These are phyloP conservation scores for Empis livida DNA, from an alignment of 2,888 invertebrate species.

Conservation along the genomic window DNA sequence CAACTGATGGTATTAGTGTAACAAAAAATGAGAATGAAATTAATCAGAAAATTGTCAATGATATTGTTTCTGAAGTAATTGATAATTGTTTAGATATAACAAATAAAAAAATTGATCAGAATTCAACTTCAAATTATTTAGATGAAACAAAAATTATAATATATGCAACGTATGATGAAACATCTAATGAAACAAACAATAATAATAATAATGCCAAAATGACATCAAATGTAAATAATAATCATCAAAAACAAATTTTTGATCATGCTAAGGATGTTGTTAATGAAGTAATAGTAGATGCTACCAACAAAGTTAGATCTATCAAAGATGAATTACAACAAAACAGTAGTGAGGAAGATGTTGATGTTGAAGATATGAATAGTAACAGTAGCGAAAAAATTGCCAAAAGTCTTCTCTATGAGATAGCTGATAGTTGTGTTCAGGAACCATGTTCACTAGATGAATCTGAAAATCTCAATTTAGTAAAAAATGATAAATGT, in stretches of 20 bases:
- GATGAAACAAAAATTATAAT: slow-evolving; percentile 17
- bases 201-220: neutral
- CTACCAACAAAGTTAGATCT: slow-evolving; percentile 37
- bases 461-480: slow-evolving; percentile 13
- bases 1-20: slow-evolving; percentile 11
- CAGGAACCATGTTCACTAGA: neutral
- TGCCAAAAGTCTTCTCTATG: slow-evolving; percentile 13
- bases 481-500: neutral
- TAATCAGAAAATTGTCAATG: slow-evolving; percentile 21
- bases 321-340: slow-evolving; percentile 32
- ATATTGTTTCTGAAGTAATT: slow-evolving; percentile 31
- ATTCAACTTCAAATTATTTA: slow-evolving; percentile 1
- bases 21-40: slow-evolving; percentile 11
- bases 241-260: slow-evolving; percentile 9
- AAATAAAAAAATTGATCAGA: slow-evolving; percentile 5
- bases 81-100: slow-evolving; percentile 19
- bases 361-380: neutral
- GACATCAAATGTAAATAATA: too few species aligned
- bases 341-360: neutral
- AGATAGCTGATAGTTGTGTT: slow-evolving; percentile 14
- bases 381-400: slow-evolving; percentile 10
- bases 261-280: slow-evolving; percentile 33
- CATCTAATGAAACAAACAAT: neutral
- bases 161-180: neutral
- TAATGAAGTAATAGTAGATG: slow-evolving; percentile 39